phyloP scores from a whole-genome alignment of 2,888 invertebrate species.

The Ichneumoninae sp. region DNA sequence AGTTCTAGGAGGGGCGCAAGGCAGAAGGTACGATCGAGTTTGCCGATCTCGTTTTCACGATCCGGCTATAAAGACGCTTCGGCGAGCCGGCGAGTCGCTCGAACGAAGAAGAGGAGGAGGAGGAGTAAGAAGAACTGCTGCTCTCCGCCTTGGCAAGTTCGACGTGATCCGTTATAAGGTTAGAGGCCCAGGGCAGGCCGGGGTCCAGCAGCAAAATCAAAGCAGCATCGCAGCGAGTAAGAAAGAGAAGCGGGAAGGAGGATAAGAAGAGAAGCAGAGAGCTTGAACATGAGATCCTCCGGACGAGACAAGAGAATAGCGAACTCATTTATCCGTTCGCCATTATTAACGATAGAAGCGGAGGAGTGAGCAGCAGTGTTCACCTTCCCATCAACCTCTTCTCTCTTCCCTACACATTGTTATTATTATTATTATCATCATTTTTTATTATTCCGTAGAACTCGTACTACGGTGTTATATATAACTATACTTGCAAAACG shows the following conservation, averaged over 20 bases:
- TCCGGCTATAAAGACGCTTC: conserved; percentile 57
- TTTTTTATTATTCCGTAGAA: conserved; percentile 36
- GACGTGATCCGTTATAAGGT: conserved; percentile 77
- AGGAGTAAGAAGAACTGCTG: conserved; percentile 67
- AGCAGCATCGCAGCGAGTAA: conserved; percentile 39
- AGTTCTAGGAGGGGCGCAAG: conserved; percentile 50
- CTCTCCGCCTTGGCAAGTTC: conserved; percentile 67
- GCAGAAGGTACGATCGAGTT: conserved; percentile 65
- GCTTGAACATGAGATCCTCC: conserved; percentile 64
- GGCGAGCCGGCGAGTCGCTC: conserved; percentile 37
- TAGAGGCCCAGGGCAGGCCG: conserved; percentile 72
- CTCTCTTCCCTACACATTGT: conserved; percentile 23
- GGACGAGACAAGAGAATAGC: conserved; percentile 68
- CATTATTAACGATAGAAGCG: conserved; percentile 67
- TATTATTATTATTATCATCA: background rate
- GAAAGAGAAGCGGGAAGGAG: conserved; percentile 24
- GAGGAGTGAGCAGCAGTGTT: conserved; percentile 57
- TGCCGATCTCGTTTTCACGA: conserved; percentile 69
- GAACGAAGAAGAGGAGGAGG: conserved; percentile 47
- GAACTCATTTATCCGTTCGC: conserved; percentile 68
- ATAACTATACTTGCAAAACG: conserved; percentile 8
- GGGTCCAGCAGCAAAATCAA: conserved; percentile 63
- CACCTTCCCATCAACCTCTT: conserved; percentile 60
- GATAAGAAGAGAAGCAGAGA: conserved; percentile 55
- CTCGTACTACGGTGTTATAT: conserved; percentile 28